These are phyloP conservation scores for Camponotus vicinus DNA, from an alignment of 1,140 invertebrate genomes.

Conservation along the genomic window DNA sequence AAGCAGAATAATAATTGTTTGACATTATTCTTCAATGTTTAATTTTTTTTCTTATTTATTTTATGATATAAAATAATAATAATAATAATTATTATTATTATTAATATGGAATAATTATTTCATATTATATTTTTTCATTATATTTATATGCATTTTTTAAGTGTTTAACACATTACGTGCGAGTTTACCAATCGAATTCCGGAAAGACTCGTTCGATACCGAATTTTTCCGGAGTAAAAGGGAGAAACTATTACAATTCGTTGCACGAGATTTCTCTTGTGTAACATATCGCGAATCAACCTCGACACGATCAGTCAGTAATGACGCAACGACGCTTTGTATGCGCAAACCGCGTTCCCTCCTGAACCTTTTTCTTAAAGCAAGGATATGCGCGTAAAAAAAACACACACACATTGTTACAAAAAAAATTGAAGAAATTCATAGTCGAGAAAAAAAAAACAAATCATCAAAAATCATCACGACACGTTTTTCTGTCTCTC, in stretches of 20 bases:
- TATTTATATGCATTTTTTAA: not conserved
- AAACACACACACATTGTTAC: not conserved
- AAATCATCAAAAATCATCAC: constrained; percentile 1
- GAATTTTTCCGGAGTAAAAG: not conserved
- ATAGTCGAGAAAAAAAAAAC: not conserved
- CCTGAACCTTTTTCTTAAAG: constrained; percentile 18
- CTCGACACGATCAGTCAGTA: constrained; percentile 54
- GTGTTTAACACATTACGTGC: not conserved
- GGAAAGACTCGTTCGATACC: constrained; percentile 7
- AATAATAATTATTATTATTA: too few species aligned
- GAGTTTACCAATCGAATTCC: not conserved
- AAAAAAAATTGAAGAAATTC: not conserved
- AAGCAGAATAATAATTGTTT: too few species aligned
- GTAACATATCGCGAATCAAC: constrained; percentile 14
- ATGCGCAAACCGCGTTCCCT: constrained; percentile 48
- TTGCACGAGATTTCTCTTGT: constrained; percentile 33
- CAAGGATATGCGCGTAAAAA: constrained; percentile 13
- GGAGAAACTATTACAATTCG: constrained; percentile 9
- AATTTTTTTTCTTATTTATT: too few species aligned
- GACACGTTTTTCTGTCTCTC: constrained; percentile 21
- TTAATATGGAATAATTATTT: not conserved
- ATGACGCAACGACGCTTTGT: constrained; percentile 54
- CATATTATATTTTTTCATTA: not conserved
- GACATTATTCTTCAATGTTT: too few species aligned
- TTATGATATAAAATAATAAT: too few species aligned